Evolutionary conservation across 2,888 invertebrate species (phyloP), one percentile per base, ranked within the genome.

Genomic region (Tiliacea aurago): DNA sequence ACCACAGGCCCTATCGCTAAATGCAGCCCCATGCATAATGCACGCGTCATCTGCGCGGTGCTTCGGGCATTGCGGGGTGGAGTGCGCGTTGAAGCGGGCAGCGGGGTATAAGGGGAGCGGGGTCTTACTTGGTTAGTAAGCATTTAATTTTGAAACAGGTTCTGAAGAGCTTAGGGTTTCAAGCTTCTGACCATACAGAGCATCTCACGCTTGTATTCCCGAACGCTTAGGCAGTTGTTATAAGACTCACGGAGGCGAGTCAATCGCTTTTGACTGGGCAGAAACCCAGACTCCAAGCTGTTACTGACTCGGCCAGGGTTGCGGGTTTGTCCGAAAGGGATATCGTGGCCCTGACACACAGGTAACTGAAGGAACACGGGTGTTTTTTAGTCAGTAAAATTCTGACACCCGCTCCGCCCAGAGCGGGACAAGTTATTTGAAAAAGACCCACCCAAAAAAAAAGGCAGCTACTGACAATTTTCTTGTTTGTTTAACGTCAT

Each of bases 21-120:
- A 94, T 92, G 93, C 93, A 92, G 91, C 81, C 87, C 89, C 90
- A 93, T 95, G 93, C 94, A 95, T 94, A 92, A 95, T 95, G 92
- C 92, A 94, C 92, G 89, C 92, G 94, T 94, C 94, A 94, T 93
- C 94, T 93, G 90, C 88, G 88, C 88, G 80, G 79, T 87, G 92
- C 92, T 90, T 87, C 89, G 84, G 90, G 92, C 91, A 85, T 73
- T 87, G 72, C 73, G 69, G 75, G 85, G 86, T 85, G 58, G 51
- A 81, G 86, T 53, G 49, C 45, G 23, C 76, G 67, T 88, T 67
- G 5, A 5, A 87, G 89, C 88, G 90, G 53, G 43, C 41, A 49
- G 28, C 6, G 28, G 37, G 33, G 33, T 18, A 43, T 9, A 43
- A 18, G 28, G n/a, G 18, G 37, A 9, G 47, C 20, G 15, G 28